phyloP scores from a whole-genome alignment of 2,888 invertebrate species.

The Macropis europaea region DNA sequence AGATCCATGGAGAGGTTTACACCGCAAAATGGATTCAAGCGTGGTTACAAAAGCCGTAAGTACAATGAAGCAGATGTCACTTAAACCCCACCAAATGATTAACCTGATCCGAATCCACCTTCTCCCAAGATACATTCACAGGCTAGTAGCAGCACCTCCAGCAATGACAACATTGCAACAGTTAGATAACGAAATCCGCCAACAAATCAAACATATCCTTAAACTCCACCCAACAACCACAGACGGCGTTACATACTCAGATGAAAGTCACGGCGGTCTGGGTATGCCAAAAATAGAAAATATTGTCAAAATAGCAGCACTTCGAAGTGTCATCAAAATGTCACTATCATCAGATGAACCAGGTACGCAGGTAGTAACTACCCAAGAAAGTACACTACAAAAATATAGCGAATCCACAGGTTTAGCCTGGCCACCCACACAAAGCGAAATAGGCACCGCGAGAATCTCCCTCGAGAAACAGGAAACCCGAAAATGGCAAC shows the following conservation, averaged over 20 bases:
- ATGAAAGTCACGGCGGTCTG: not conserved
- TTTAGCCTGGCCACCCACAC: not conserved
- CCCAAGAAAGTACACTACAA: not conserved
- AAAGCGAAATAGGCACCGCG: not conserved
- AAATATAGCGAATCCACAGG: not conserved
- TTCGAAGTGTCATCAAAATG: not conserved
- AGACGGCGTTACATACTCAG: not conserved
- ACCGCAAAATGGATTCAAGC: no score
- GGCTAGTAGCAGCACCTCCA: not conserved
- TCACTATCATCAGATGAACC: not conserved
- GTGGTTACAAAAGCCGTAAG: not conserved
- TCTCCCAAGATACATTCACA: no score
- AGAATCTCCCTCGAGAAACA: not conserved
- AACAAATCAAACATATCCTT: not conserved
- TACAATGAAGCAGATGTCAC: not conserved
- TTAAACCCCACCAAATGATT: slow-evolving; percentile 27
- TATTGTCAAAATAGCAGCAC: not conserved
- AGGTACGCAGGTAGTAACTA: not conserved
- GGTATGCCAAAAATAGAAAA: not conserved
- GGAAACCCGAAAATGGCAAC: not conserved
- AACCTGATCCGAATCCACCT: no score
- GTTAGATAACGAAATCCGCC: not conserved
- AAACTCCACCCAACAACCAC: not conserved
- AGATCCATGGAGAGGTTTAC: slow-evolving; percentile 7
- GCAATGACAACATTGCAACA: not conserved